Base-by-base conservation (phyloP, 2,113 vertebrate species). In the Gallinago media region DNA sequence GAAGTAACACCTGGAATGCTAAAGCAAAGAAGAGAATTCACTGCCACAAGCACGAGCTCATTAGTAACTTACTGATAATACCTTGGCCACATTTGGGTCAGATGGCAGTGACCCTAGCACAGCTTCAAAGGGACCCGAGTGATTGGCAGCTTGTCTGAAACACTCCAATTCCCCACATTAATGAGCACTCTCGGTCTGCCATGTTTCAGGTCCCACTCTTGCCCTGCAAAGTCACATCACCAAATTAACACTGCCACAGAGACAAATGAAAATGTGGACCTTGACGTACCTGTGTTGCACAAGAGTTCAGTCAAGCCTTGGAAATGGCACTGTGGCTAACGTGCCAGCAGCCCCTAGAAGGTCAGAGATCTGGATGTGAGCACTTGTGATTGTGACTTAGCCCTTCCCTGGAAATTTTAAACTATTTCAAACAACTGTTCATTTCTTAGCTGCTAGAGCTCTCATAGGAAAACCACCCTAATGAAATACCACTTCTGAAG, bases 51-150 rank as follows among this genome's bases (percentile, higher is more conserved):
- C 62, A 84, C 29, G 58, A 93, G 47, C 83, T 97, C 77, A 58
- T 96, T 96, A 97, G 82, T 58, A 92, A 83, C 78, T 91, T 77
- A 67, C 49, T 74, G 44, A 49, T 54, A 68, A 78, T 54, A 74
- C 31, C 73, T 88, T 4, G 4, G 62, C 58, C 83, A 68, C 54
- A 11, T 63, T 54, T 1, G 3, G 58, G 71, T 67, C 74, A 91
- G 55, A 92, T 58, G 44, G 71, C 72, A 93, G 47, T 89, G 88
- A 94, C 63, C 54, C 50, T 12, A 19, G 31, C 59, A 11, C 0
- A 3, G 36, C 34, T 93, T 78, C 36, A 46, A 88, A 70, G 46
- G 36, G 63, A 70, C 46, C 14, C 14, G 50, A 38, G 25, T 88
- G 82, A 78, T 3, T 66, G 38, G 29, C 70, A 90, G 54, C 47